Percentiles rank a stretch among this genome's conserved stretches.
These are phyloP conservation scores for Noctuana brunneofusca DNA, from an alignment of 2,888 invertebrate species.

Conservation along the genomic window DNA sequence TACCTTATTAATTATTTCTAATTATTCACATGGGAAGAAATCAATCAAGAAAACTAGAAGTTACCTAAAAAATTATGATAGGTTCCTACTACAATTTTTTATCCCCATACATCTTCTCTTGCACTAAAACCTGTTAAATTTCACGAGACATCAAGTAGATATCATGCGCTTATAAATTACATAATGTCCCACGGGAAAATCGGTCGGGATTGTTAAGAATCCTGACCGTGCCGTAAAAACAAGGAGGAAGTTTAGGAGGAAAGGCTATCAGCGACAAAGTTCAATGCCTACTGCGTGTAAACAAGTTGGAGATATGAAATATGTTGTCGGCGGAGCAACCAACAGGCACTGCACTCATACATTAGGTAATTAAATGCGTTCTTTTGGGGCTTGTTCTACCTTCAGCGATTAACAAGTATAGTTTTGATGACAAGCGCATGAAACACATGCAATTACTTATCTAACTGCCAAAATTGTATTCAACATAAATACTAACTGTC, in stretches of 20 bases:
- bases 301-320: conserved; percentile 32
- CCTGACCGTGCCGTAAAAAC: conserved; percentile 16
- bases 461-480: neutral
- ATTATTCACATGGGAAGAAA: no score
- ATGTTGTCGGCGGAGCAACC: conserved; percentile 29
- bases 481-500: no score
- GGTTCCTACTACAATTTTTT: no score
- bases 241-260: conserved; percentile 33
- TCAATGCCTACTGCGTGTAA: conserved; percentile 33
- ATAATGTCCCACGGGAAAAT: conserved; percentile 34
- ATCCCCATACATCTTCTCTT: neutral
- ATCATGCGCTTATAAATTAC: conserved; percentile 21
- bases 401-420: neutral
- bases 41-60: no score
- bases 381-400: conserved; percentile 18
- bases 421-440: neutral
- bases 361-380: conserved; percentile 33
- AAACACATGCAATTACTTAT: neutral
- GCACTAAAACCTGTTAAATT: conserved; percentile 14
- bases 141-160: conserved; percentile 9
- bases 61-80: no score
- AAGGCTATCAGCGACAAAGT: conserved; percentile 33
- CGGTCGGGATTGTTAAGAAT: conserved; percentile 22
- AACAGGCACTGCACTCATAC: conserved; percentile 15
- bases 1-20: no score